phyloP scores from a whole-genome alignment of 2,797 vertebrate genomes.

The Chiroxiphia lanceolata region DNA sequence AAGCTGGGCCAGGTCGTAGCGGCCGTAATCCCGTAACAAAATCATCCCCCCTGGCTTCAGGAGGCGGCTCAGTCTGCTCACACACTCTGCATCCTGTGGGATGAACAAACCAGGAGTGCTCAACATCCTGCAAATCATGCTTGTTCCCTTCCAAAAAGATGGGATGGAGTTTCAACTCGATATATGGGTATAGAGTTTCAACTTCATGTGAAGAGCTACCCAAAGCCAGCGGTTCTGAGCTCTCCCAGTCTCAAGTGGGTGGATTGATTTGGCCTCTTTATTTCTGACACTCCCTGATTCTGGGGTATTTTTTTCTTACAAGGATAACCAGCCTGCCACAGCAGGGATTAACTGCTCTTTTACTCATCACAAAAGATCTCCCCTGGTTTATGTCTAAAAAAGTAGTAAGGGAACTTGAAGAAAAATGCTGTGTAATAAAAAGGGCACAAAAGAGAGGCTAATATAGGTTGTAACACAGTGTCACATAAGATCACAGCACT shows the following conservation, averaged over 20 bases:
- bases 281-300: neutral
- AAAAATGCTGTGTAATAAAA: neutral
- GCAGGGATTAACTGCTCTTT: neutral
- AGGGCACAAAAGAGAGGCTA: neutral
- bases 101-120: neutral
- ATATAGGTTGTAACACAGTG: neutral
- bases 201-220: neutral
- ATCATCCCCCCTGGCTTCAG: constrained; percentile 91
- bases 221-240: neutral
- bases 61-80: constrained; percentile 83
- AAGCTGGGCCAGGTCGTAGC: constrained; percentile 96
- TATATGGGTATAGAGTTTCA: neutral
- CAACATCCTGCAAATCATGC: neutral
- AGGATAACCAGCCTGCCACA: neutral
- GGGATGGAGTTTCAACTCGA: neutral
- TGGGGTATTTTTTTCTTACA: neutral
- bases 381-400: neutral
- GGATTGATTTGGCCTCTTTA: neutral
- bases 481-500: neutral
- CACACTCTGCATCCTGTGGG: constrained; percentile 82
- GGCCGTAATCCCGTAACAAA: constrained; percentile 94
- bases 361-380: neutral
- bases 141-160: neutral
- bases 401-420: neutral
- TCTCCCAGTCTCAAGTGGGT: neutral